phyloP scores from a whole-genome alignment of 1,140 invertebrate genomes.

The Campodea augens region DNA sequence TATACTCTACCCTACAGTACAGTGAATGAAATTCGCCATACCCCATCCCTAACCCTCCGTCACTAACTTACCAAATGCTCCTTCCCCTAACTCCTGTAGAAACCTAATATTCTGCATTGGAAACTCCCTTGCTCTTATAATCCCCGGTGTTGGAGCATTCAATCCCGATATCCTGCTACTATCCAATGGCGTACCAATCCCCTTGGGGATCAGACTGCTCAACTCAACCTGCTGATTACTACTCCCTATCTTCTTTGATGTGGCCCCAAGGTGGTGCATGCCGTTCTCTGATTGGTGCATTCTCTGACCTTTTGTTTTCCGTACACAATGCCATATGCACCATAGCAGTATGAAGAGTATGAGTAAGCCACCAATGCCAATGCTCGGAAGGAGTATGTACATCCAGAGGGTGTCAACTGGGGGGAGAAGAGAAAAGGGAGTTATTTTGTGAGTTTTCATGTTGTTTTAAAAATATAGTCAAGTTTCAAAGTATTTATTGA shows the following conservation, averaged over 20 bases:
- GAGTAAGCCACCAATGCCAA: slow-evolving; percentile 28
- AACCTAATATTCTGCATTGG: slow-evolving; percentile 67
- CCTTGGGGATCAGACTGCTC: slow-evolving; percentile 24
- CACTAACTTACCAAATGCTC: slow-evolving; percentile 83
- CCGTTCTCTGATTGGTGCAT: slow-evolving; percentile 10
- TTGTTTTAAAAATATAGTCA: too few species aligned
- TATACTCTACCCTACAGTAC: too few species aligned
- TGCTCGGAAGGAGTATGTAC: slow-evolving; percentile 32
- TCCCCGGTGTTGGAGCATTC: neutral
- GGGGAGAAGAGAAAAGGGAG: too few species aligned
- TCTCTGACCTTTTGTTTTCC: slow-evolving; percentile 15
- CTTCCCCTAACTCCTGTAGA: slow-evolving; percentile 85
- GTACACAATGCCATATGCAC: slow-evolving; percentile 15
- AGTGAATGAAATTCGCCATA: too few species aligned
- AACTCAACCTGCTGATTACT: neutral
- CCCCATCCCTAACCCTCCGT: too few species aligned
- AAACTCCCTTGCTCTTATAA: slow-evolving; percentile 38
- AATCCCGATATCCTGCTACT: neutral
- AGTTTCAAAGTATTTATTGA: too few species aligned
- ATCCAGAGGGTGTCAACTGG: slow-evolving; percentile 32
- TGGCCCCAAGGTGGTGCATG: slow-evolving; percentile 33
- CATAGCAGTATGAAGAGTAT: slow-evolving; percentile 28
- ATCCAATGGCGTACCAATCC: neutral
- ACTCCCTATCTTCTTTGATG: slow-evolving; percentile 26
- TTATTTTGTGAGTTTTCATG: too few species aligned